phyloP scores from a whole-genome alignment of 2,888 invertebrate species.

The Caenorhabditis uteleia region DNA sequence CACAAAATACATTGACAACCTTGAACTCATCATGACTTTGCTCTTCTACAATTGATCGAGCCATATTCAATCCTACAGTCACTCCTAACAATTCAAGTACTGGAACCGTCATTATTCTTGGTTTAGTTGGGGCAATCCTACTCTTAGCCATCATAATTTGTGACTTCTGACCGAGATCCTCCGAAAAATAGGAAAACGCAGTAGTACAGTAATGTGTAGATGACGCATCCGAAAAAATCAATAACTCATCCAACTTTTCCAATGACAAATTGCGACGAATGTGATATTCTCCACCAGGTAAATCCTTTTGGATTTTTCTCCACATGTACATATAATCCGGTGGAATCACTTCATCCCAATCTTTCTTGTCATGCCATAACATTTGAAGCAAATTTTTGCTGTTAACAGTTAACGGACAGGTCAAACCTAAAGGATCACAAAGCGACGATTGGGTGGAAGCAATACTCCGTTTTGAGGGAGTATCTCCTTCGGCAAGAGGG shows the following conservation, averaged over 20 bases:
- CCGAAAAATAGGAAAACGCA: conserved; percentile 1
- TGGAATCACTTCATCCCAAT: conserved; percentile 1
- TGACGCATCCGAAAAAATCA: conserved; percentile 12
- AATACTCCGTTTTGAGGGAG: background rate
- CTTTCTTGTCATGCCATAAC: background rate
- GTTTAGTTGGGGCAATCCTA: conserved; percentile 6
- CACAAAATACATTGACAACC: conserved; percentile 1
- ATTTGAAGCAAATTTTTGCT: conserved; percentile 2
- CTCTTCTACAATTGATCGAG: background rate
- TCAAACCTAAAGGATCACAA: conserved; percentile 1
- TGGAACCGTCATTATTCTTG: conserved; percentile 5
- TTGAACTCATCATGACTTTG: background rate
- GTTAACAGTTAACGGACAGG: background rate
- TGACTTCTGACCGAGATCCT: background rate
- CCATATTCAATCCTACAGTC: background rate
- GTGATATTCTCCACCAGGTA: background rate
- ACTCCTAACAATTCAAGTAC: conserved; percentile 11
- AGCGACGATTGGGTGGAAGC: background rate
- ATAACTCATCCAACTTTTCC: background rate
- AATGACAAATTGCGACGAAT: background rate
- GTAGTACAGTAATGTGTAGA: conserved; percentile 3
- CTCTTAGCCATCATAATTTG: conserved; percentile 4
- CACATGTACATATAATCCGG: background rate
- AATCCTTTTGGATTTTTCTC: too few species aligned
- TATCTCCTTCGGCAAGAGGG: background rate